Percentiles rank a stretch among this genome's conserved stretches.
phyloP scores from a whole-genome alignment of 2,797 vertebrate species.

The Eospalax fontanierii region DNA sequence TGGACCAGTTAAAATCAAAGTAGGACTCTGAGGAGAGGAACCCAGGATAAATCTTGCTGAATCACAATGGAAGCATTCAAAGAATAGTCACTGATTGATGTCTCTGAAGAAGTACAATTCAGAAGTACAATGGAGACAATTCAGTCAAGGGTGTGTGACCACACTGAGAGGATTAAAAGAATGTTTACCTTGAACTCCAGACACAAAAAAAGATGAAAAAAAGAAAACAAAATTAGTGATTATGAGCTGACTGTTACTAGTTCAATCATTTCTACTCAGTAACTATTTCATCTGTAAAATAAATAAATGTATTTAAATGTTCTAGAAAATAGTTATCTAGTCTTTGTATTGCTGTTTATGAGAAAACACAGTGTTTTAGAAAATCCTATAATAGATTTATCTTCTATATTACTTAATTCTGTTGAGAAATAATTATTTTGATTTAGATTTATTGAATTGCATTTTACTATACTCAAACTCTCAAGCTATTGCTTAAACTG shows the following conservation, averaged over 20 bases:
- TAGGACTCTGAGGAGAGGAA: not conserved
- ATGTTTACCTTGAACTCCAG: not conserved
- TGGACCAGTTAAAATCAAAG: not conserved
- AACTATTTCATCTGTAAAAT: not conserved
- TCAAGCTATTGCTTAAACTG: not conserved
- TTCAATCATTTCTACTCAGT: not conserved
- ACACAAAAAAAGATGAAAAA: not conserved
- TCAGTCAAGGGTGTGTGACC: not conserved
- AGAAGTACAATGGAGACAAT: not conserved
- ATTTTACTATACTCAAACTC: not conserved
- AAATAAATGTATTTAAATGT: not conserved
- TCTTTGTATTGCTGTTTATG: not conserved
- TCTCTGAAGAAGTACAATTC: not conserved
- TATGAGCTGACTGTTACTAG: not conserved
- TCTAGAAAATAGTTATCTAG: not conserved
- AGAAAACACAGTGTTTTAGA: not conserved
- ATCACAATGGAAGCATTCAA: not conserved
- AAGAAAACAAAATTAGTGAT: not conserved
- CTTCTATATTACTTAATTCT: slow-evolving; percentile 1
- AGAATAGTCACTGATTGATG: not conserved
- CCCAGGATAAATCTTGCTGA: not conserved
- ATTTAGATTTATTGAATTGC: not conserved
- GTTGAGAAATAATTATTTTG: slow-evolving; percentile 26
- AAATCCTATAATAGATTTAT: not conserved
- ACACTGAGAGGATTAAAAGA: not conserved